These are phyloP conservation scores for Rapana venosa DNA, from an alignment of 2,888 invertebrate species.

Conservation along the genomic window DNA sequence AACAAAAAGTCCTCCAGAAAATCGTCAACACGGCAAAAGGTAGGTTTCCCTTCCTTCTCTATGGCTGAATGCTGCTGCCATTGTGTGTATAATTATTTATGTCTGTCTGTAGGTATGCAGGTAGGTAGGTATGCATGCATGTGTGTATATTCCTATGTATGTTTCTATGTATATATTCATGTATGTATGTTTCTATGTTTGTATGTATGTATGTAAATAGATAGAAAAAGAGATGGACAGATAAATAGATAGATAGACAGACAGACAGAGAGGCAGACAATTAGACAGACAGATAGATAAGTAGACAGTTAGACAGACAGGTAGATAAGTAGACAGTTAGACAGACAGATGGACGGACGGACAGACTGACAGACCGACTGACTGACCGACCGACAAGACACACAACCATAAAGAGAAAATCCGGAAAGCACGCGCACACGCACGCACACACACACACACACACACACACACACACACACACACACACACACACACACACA, in stretches of 20 bases:
- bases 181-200: background rate
- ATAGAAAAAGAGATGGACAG: too few relatives aligned
- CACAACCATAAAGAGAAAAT: too few relatives aligned
- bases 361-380: background rate
- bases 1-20: constrained; percentile 58
- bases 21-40: constrained; percentile 60
- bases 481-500: background rate
- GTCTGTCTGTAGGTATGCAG: background rate
- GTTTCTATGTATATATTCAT: too few relatives aligned
- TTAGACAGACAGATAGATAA: background rate
- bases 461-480: background rate
- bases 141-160: background rate
- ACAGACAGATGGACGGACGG: background rate
- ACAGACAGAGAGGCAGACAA: background rate
- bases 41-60: constrained; percentile 34
- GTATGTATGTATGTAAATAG: background rate
- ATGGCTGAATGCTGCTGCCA: background rate
- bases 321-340: background rate
- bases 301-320: too few relatives aligned
- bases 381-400: background rate
- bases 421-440: background rate
- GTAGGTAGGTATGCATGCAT: background rate
- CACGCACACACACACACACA: background rate
- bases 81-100: background rate
- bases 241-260: too few relatives aligned